A percentile compares a stretch with the other conserved stretches of the same genome.
Conservation (phyloP, 2,113 vertebrate genomes). For the Jacana jacana region DNA sequence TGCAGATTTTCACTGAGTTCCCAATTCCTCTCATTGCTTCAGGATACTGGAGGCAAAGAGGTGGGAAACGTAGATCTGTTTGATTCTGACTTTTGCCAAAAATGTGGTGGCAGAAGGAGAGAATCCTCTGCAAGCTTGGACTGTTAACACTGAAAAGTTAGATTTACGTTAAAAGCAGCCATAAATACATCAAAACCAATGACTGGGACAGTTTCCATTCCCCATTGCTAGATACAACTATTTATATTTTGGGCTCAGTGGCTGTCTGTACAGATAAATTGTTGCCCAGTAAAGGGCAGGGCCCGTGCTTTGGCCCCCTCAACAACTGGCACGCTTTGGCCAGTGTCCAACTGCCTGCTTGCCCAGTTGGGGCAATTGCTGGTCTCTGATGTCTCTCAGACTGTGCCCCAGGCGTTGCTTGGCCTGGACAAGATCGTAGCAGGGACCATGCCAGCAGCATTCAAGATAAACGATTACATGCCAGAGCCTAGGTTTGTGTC, state of each 20-base stretch:
- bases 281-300: neutral
- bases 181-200: constrained; percentile 48
- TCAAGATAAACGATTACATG: fast-evolving
- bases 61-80: neutral
- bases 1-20: neutral
- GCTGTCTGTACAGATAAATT: neutral
- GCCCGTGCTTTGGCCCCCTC: fast-evolving
- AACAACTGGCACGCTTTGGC: neutral
- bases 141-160: constrained; percentile 3
- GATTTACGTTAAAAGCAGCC: constrained; percentile 24
- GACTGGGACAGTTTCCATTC: constrained; percentile 48
- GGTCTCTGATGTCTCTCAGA: neutral
- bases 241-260: constrained; percentile 35
- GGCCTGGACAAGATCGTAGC: neutral
- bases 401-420: neutral
- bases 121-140: neutral
- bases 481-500: neutral
- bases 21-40: neutral
- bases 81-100: neutral
- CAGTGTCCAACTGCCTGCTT: neutral
- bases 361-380: fast-evolving
- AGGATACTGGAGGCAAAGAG: neutral
- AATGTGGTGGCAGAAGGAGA: neutral
- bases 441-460: no score
- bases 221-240: constrained; percentile 16